phyloP scores from a whole-genome alignment of 2,888 invertebrate species.

The Tenodera sinensis region DNA sequence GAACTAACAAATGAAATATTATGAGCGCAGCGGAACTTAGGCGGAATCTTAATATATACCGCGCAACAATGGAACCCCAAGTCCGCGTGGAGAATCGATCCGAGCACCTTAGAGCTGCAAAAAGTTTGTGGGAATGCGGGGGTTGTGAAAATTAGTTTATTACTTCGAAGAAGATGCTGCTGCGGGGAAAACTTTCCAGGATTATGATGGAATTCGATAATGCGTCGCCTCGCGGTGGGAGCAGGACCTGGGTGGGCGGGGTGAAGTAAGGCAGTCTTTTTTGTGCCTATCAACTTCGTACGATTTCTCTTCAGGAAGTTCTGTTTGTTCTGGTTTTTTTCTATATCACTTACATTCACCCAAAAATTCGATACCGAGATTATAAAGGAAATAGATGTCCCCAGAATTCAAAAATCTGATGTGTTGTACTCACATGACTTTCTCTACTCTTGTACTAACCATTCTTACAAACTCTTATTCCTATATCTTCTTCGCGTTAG shows the following conservation, averaged over 20 bases:
- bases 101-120: background rate
- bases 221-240: background rate
- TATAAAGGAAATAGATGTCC: too few species aligned
- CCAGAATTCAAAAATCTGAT: too few species aligned
- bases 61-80: background rate
- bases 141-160: background rate
- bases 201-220: background rate
- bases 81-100: background rate
- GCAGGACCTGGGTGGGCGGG: background rate
- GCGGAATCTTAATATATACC: background rate
- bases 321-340: too few species aligned
- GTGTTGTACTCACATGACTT: too few species aligned
- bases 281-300: too few species aligned
- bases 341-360: too few species aligned
- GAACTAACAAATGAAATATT: background rate
- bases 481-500: too few species aligned
- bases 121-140: background rate
- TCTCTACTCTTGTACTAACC: too few species aligned
- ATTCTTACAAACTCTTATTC: too few species aligned
- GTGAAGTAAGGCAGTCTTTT: background rate
- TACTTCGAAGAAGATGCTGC: background rate
- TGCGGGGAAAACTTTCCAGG: background rate
- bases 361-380: too few species aligned
- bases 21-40: background rate
- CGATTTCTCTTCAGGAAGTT: too few species aligned